phyloP scores from a whole-genome alignment of 30 jellyfish, hydroid and myxozoan genomes.

The Hydra vulgaris region DNA sequence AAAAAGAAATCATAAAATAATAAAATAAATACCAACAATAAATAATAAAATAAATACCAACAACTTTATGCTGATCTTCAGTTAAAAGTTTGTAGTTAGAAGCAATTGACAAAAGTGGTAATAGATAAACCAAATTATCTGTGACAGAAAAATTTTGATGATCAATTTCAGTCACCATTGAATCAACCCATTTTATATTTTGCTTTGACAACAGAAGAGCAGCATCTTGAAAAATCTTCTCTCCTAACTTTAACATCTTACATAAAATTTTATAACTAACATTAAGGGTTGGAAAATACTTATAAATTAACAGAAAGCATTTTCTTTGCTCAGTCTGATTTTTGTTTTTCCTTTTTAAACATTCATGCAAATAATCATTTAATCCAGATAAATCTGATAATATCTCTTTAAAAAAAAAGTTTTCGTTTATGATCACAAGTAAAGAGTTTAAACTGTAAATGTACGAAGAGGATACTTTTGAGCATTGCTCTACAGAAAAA shows the following conservation, averaged over 20 bases:
- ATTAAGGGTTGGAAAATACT: background rate
- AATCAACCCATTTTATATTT: background rate
- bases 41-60: background rate
- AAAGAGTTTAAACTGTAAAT: background rate
- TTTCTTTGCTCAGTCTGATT: background rate
- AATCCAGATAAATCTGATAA: background rate
- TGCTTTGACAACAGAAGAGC: background rate
- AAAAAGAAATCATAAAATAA: no score
- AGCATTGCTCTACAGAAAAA: background rate
- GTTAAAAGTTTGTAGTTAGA: background rate
- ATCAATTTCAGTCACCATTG: background rate
- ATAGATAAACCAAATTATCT: background rate
- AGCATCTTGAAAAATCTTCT: background rate
- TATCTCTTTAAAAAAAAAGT: background rate
- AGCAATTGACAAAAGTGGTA: background rate
- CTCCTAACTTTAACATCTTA: background rate
- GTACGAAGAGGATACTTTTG: background rate
- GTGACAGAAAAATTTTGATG: background rate
- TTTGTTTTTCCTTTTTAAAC: background rate
- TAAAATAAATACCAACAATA: background rate
- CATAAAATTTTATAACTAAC: background rate
- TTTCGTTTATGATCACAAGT: background rate
- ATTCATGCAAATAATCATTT: background rate
- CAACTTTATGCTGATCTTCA: background rate
- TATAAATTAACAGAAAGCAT: background rate